Conservation (phyloP, 2,797 vertebrate genomes). For the Microctenopoma lineatum region DNA sequence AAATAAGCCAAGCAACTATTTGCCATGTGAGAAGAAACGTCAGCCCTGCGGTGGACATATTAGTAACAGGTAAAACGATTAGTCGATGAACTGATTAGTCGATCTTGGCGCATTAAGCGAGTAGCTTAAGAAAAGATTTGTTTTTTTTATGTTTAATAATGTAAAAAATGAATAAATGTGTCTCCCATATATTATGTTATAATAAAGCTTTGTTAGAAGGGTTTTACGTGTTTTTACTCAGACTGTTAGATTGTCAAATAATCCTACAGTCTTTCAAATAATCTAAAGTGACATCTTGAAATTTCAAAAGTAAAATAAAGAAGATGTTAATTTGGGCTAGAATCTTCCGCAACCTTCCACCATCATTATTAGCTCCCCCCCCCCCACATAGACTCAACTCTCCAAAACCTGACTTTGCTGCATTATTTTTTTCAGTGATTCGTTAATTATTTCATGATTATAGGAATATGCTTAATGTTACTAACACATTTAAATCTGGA, state of each 20-base stretch:
- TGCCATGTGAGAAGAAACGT: neutral
- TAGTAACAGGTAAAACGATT: neutral
- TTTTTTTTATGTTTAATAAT: neutral
- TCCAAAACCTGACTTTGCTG: neutral
- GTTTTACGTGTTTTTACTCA: neutral
- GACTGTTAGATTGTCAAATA: neutral
- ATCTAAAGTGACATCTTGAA: too few relatives aligned
- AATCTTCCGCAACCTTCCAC: neutral
- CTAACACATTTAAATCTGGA: too few relatives aligned
- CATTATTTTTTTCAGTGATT: conserved; percentile 1
- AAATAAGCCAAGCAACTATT: neutral
- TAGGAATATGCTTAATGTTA: too few relatives aligned
- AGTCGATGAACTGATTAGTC: neutral
- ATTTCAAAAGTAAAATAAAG: too few relatives aligned
- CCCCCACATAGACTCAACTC: too few relatives aligned
- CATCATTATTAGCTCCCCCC: too few relatives aligned
- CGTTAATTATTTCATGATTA: too few relatives aligned
- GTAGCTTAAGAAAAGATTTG: neutral
- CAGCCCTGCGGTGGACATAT: too few relatives aligned
- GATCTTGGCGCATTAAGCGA: too few relatives aligned
- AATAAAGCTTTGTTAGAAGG: neutral
- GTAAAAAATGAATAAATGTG: neutral
- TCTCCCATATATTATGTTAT: neutral
- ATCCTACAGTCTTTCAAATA: neutral
- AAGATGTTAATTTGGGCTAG: too few relatives aligned